Conservation (phyloP, 2,797 vertebrate genomes). For the Dipus sagitta region DNA sequence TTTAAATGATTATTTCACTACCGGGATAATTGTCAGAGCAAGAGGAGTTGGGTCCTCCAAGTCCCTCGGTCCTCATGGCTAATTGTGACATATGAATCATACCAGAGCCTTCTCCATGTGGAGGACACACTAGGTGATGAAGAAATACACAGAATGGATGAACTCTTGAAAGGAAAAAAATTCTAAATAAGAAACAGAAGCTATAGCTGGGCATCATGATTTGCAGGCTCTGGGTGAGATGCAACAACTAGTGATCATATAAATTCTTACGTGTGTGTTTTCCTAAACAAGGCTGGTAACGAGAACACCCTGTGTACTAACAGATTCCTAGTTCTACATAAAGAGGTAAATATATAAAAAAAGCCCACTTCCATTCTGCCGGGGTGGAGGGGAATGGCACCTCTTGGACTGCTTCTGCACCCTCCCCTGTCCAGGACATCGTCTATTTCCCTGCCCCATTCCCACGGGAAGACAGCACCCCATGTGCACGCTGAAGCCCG, state of each 20-base stretch:
- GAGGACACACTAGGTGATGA: constrained; percentile 23
- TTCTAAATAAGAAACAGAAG: neutral
- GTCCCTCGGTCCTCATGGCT: neutral
- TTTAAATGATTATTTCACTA: neutral
- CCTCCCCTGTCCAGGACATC: neutral
- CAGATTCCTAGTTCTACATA: neutral
- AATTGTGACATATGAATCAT: constrained; percentile 1
- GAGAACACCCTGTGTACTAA: neutral
- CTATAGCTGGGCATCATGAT: neutral
- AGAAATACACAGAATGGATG: neutral
- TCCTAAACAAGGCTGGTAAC: neutral
- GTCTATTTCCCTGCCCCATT: neutral
- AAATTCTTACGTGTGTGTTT: constrained; percentile 4
- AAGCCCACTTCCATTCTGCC: neutral
- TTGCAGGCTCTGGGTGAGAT: neutral
- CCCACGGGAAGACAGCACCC: neutral
- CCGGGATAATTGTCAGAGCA: constrained; percentile 4
- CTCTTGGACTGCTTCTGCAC: neutral
- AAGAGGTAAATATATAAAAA: neutral
- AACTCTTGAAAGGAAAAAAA: neutral
- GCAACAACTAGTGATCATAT: neutral
- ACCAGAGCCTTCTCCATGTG: constrained; percentile 31
- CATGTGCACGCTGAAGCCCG: neutral
- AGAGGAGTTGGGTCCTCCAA: neutral
- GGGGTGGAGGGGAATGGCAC: neutral